phyloP scores from a whole-genome alignment of 2,113 vertebrate genomes.

The Cyphomyrus plagiostoma region DNA sequence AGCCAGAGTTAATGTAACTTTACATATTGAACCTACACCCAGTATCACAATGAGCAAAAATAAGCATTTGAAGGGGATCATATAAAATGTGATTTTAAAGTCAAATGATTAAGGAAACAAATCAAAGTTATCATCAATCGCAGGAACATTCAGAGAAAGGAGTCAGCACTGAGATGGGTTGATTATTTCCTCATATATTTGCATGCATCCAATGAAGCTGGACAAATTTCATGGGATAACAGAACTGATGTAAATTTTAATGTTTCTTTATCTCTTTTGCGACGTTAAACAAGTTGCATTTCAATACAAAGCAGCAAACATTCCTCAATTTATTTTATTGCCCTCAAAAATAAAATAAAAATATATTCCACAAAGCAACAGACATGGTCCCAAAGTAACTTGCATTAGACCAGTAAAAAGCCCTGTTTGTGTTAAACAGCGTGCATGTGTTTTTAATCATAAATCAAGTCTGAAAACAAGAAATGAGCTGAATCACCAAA shows the following conservation, averaged over 20 bases:
- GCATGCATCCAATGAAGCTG: slow-evolving; percentile 3
- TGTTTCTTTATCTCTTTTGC: neutral
- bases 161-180: neutral
- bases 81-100: neutral
- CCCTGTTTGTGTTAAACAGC: neutral
- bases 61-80: neutral
- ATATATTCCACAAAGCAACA: neutral
- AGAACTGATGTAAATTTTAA: neutral
- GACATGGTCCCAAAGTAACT: neutral
- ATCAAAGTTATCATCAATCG: neutral
- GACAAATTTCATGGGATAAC: neutral
- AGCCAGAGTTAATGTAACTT: neutral
- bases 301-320: neutral
- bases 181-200: slow-evolving; percentile 25
- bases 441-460: neutral
- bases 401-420: neutral
- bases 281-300: neutral
- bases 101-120: neutral
- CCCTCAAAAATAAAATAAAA: neutral
- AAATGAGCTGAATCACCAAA: neutral
- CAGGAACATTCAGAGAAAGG: neutral
- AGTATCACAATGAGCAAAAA: neutral
- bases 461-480: neutral
- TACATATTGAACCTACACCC: neutral
- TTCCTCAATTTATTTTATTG: neutral